These are phyloP conservation scores for Sylvia borin DNA, from an alignment of 2,797 vertebrate species.

Conservation along the genomic window DNA sequence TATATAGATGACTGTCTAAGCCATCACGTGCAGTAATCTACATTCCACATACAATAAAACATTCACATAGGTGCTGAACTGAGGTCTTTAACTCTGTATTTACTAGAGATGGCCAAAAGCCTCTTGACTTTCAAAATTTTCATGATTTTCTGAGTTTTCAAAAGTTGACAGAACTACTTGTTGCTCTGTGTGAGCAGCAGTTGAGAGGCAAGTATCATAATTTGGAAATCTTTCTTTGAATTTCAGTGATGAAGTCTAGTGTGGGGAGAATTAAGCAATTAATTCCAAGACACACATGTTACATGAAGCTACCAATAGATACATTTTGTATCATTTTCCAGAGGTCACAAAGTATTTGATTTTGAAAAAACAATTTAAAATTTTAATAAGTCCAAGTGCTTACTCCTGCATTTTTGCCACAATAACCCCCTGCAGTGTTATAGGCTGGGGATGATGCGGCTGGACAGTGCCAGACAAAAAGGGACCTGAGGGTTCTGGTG, in stretches of 20 bases:
- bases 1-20: neutral
- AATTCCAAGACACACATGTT: neutral
- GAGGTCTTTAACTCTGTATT: neutral
- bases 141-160: neutral
- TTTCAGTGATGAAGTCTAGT: neutral
- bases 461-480: too few relatives aligned
- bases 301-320: neutral
- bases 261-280: neutral
- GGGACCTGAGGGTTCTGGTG: too few relatives aligned
- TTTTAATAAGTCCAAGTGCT: too few relatives aligned
- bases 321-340: neutral
- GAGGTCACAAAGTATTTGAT: neutral
- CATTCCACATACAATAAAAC: neutral
- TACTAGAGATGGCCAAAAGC: neutral
- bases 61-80: neutral
- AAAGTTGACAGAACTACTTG: neutral
- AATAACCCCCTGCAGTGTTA: too few relatives aligned
- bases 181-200: neutral
- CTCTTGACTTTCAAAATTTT: neutral
- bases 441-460: too few relatives aligned
- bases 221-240: neutral
- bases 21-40: neutral
- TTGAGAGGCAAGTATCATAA: neutral
- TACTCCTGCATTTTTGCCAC: too few relatives aligned
- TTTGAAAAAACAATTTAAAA: neutral